A percentile compares a stretch with the other conserved stretches of the same genome.
phyloP scores from a whole-genome alignment of 2,797 vertebrate species.

The Pempheris klunzingeri region DNA sequence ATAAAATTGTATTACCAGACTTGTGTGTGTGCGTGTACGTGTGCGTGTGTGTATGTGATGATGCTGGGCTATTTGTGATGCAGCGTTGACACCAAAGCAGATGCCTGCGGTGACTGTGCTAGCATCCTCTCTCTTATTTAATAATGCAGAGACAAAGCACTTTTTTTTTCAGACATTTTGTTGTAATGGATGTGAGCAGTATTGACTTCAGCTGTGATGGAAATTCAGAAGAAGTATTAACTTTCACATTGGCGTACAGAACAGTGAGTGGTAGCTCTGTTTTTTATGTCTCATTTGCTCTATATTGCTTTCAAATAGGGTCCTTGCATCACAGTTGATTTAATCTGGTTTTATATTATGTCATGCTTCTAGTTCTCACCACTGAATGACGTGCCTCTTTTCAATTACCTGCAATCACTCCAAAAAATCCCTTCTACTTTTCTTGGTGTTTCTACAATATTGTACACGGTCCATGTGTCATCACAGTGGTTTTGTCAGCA shows the following conservation, averaged over 20 bases:
- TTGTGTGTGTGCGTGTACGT: neutral
- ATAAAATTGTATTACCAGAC: constrained; percentile 21
- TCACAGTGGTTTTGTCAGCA: constrained; percentile 5
- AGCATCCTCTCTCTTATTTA: constrained; percentile 50
- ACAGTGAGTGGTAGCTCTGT: neutral
- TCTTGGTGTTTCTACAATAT: neutral
- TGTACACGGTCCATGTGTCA: neutral
- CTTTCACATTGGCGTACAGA: constrained; percentile 17
- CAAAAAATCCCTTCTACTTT: neutral
- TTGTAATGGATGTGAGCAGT: constrained; percentile 32
- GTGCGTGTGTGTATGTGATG: constrained; percentile 14
- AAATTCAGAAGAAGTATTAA: constrained; percentile 29
- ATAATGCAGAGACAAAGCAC: constrained; percentile 57
- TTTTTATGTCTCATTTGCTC: constrained; percentile 13
- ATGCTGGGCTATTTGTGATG: constrained; percentile 53
- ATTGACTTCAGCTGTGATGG: constrained; percentile 32
- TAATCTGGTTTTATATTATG: constrained; percentile 8
- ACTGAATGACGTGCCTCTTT: neutral
- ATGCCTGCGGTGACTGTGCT: constrained; percentile 59
- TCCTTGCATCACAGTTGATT: neutral
- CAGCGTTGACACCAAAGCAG: constrained; percentile 63
- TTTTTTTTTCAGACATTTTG: constrained; percentile 43
- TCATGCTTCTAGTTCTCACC: neutral
- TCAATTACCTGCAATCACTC: neutral
- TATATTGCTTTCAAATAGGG: neutral